Percentiles rank a stretch among this genome's conserved stretches.
These are phyloP conservation scores for Nomada fucata DNA, from an alignment of 2,888 invertebrate genomes.

Conservation along the genomic window DNA sequence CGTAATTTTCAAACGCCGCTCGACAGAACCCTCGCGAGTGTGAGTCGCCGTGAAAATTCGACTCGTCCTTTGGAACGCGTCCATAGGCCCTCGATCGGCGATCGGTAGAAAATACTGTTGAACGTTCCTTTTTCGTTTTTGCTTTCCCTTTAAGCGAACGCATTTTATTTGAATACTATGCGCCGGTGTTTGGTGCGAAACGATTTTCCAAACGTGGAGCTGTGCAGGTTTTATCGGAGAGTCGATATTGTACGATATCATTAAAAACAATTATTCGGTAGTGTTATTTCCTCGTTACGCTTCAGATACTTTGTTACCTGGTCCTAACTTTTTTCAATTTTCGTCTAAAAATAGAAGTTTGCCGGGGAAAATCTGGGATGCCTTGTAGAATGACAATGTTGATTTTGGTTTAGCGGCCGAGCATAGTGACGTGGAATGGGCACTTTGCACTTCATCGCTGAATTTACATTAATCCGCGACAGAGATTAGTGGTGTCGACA, in stretches of 20 bases:
- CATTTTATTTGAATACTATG: too few species aligned
- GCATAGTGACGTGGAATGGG: neutral
- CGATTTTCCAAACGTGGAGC: too few species aligned
- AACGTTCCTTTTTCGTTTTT: too few species aligned
- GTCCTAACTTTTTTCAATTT: too few species aligned
- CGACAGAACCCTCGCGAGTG: neutral
- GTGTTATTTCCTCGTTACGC: too few species aligned
- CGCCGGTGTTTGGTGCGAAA: too few species aligned
- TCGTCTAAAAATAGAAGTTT: too few species aligned
- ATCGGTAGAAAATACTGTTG: neutral
- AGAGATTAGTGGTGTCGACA: conserved; percentile 10
- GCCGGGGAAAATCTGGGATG: neutral
- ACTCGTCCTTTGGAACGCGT: neutral
- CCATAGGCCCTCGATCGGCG: neutral
- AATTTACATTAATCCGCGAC: conserved; percentile 17
- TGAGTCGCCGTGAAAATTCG: neutral
- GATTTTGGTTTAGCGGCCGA: neutral
- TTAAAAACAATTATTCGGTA: too few species aligned
- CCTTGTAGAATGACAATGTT: neutral
- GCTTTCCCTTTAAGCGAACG: too few species aligned
- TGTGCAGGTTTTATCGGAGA: too few species aligned
- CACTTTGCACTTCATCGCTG: conserved; percentile 4
- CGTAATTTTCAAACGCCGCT: conserved; percentile 12
- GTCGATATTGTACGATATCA: too few species aligned
- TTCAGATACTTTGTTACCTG: too few species aligned